Evolutionary conservation across 2,113 vertebrate genomes (phyloP).

Genomic region (Mus musculus): DNA sequence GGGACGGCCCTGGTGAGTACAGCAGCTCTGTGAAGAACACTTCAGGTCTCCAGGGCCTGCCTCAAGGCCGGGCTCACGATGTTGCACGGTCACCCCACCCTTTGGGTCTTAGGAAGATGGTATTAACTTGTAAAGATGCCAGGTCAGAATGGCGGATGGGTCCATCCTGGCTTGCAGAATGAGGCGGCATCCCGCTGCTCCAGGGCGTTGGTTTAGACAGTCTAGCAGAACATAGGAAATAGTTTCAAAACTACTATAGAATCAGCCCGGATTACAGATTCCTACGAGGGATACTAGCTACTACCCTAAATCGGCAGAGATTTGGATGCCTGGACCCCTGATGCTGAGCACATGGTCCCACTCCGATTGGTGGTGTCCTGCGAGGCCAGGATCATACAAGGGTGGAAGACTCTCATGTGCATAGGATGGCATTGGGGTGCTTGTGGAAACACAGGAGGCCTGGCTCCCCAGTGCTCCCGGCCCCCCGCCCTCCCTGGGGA

Average conservation of each 20-base stretch:
- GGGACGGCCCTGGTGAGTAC: too few relatives aligned
- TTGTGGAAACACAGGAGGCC: neutral
- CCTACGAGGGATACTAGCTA: neutral
- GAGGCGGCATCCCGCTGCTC: neutral
- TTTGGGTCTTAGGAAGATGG: neutral
- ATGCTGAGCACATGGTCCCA: neutral
- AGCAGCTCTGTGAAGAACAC: neutral
- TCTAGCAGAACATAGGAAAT: neutral
- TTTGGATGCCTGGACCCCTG: neutral
- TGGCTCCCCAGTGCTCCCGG: neutral
- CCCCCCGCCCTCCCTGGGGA: neutral
- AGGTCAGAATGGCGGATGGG: neutral
- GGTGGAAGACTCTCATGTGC: neutral
- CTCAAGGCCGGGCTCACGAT: neutral
- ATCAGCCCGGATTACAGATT: neutral
- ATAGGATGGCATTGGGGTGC: neutral
- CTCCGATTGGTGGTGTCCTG: neutral
- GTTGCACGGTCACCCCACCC: neutral
- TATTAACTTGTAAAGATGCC: neutral
- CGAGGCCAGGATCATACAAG: neutral
- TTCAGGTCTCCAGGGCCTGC: neutral
- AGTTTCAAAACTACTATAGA: neutral
- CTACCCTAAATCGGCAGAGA: neutral
- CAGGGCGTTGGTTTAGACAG: neutral
- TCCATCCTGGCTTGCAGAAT: neutral